Conservation (phyloP, 1,140 invertebrate genomes). For the Drosophila varians region DNA sequence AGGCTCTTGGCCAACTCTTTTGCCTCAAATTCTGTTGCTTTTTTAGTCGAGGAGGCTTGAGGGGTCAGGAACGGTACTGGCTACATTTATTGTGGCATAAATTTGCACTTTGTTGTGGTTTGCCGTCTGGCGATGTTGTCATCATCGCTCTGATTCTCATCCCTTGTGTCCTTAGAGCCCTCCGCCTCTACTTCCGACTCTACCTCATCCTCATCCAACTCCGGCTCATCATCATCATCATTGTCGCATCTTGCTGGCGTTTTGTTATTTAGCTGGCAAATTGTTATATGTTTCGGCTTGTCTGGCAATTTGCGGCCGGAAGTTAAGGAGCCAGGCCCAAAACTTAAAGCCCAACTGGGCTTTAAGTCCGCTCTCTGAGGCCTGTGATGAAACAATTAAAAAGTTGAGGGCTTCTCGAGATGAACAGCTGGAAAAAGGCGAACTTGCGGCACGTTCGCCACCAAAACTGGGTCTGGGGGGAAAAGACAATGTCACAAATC, state of each 20-base stretch:
- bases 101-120: slow-evolving; percentile 78
- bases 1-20: background rate
- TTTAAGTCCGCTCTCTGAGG: slow-evolving; percentile 13
- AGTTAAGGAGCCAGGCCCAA: background rate
- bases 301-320: slow-evolving; percentile 64
- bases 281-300: slow-evolving; percentile 71
- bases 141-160: slow-evolving; percentile 4
- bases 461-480: slow-evolving; percentile 14
- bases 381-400: slow-evolving; percentile 65
- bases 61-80: background rate
- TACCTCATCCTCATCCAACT: no score
- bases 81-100: slow-evolving; percentile 77
- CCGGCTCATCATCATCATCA: slow-evolving; percentile 16
- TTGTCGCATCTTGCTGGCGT: slow-evolving; percentile 59
- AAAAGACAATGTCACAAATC: slow-evolving; percentile 74
- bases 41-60: background rate
- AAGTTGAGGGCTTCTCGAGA: slow-evolving; percentile 61
- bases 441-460: slow-evolving; percentile 71
- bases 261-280: slow-evolving; percentile 73
- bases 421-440: slow-evolving; percentile 44
- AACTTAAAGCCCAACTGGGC: slow-evolving; percentile 16
- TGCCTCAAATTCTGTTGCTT: background rate
- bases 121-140: slow-evolving; percentile 53
- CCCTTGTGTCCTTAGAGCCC: background rate
- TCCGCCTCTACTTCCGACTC: no score